phyloP scores from a whole-genome alignment of 2,797 vertebrate genomes.

The Threskiornis aethiopicus region DNA sequence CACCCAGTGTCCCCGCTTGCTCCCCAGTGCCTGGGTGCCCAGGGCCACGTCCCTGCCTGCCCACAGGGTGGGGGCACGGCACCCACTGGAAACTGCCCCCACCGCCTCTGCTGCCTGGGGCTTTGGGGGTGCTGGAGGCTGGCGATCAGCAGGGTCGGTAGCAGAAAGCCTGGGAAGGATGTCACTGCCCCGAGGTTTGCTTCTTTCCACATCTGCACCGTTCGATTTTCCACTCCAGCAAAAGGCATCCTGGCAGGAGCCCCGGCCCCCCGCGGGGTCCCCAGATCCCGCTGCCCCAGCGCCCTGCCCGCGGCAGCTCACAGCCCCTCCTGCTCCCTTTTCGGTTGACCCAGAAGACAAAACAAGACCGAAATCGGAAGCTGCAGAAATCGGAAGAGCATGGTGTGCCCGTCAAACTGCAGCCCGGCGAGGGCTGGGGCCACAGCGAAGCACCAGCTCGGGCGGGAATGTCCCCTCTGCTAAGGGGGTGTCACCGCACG shows the following conservation, averaged over 20 bases:
- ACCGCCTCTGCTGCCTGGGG: fast-evolving
- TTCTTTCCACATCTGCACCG: neutral
- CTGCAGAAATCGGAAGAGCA: neutral
- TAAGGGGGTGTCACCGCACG: fast-evolving
- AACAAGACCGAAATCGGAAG: neutral
- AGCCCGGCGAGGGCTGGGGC: neutral
- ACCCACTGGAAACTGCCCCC: neutral
- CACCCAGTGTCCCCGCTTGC: fast-evolving
- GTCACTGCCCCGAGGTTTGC: neutral
- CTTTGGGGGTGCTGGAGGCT: neutral
- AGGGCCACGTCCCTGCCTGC: neutral
- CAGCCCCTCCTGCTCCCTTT: neutral
- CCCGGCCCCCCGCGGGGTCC: fast-evolving
- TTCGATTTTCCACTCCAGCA: neutral
- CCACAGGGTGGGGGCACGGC: neutral
- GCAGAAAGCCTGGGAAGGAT: neutral
- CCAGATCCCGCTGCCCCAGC: neutral
- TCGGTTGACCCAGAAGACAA: neutral
- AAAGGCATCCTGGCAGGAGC: neutral
- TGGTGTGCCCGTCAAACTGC: fast-evolving
- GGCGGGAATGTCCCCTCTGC: neutral
- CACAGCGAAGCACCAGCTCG: fast-evolving
- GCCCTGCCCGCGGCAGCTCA: fast-evolving
- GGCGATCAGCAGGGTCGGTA: fast-evolving
- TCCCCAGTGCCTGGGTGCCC: neutral